These are phyloP conservation scores for Pristionchus fissidentatus DNA, from an alignment of 2,888 invertebrate genomes.

Conservation along the genomic window DNA sequence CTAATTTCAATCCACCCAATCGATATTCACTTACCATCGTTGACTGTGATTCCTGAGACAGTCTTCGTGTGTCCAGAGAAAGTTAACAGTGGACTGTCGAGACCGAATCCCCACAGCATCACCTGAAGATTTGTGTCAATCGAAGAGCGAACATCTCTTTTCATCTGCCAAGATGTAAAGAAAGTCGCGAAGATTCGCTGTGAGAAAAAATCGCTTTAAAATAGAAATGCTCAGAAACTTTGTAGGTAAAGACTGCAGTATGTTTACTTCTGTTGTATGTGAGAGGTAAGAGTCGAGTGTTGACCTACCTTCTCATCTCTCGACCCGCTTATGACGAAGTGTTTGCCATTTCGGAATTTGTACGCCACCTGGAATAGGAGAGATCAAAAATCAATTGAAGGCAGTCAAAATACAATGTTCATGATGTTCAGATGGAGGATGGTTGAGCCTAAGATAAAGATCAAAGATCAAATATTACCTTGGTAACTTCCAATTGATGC, in stretches of 20 bases:
- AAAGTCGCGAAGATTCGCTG: too few species aligned
- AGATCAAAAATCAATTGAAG: neutral
- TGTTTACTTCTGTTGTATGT: too few species aligned
- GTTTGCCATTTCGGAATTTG: constrained; percentile 65
- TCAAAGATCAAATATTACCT: constrained; percentile 43
- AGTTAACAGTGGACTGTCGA: neutral
- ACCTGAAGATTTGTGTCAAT: constrained; percentile 24
- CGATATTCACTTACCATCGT: constrained; percentile 26
- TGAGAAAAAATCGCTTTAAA: too few species aligned
- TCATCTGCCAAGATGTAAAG: neutral
- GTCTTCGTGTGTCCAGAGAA: constrained; percentile 44
- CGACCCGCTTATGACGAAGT: constrained; percentile 74
- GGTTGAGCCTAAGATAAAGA: neutral
- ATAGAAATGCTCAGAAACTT: too few species aligned
- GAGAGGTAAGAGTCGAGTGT: too few species aligned
- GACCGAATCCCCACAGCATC: constrained; percentile 36
- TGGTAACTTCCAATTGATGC: constrained; percentile 55
- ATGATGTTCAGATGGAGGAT: neutral
- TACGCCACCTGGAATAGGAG: constrained; percentile 42
- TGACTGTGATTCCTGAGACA: constrained; percentile 10
- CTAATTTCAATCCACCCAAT: neutral
- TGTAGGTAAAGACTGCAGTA: too few species aligned
- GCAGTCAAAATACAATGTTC: neutral
- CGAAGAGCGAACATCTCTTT: neutral
- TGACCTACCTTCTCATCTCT: constrained; percentile 63